Evolutionary conservation across 2,888 invertebrate species (phyloP), one percentile per base, ranked within the genome.

Genomic region (Troilus luridus): DNA sequence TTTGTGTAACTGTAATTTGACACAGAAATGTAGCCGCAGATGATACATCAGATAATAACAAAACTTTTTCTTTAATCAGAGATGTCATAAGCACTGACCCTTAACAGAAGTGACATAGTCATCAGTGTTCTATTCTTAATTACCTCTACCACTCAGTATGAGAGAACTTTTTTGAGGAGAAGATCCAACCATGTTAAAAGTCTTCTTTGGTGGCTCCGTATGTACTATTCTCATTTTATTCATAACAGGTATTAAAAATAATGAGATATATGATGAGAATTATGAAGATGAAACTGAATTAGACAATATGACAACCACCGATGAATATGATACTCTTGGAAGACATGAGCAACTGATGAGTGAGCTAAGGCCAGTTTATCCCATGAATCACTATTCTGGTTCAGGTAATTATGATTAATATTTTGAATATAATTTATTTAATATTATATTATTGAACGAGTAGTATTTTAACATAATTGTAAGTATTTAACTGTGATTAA

Each of bases 31-130:
- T 41, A n/a, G 56, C 21, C 1, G 10, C 12, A n/a, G 56, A 85
- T 56, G 9, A 10, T 8, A 54, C 41, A 10, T 72, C 9, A 77
- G 77, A 77, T 77, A 41, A 77, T 56, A 54, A 54, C 11, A 85
- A 21, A 85, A 21, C 10, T 54, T 85, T 56, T 21, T 21, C 54
- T 85, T 72, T 58, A 72, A 90, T 90, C 90, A 90, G 85, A 85
- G 90, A 90, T 90, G 90, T 90, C 90, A 90, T 90, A 90, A 90
- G 90, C 90, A 90, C 85, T 85, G 54, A 90, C 24, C 67, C 90
- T 62, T 17, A n/a, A 85, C 85, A 56, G 85, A 56, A 56, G 17
- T 81, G 54, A 10, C 12, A n/a, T n/a, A n/a, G 85, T 58, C 85
- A 85, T 56, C 85, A n/a, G 81, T 10, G 77, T 41, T 77, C 12